Evolutionary conservation across 2,113 vertebrate genomes (phyloP).

Genomic region (Corapipo altera): DNA sequence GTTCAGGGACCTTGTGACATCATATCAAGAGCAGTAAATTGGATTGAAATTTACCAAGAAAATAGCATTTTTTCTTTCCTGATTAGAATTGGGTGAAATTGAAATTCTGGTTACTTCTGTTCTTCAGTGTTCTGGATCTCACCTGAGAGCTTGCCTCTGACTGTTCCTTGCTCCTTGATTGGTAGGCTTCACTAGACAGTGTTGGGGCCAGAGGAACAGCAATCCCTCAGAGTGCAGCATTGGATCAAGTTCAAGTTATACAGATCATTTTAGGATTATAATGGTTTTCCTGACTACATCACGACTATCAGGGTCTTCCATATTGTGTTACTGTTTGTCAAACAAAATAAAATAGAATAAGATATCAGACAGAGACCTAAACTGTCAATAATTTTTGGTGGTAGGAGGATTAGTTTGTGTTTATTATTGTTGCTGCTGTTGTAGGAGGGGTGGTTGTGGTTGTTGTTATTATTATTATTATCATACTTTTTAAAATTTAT

Average conservation of each 20-base stretch:
- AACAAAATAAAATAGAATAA: neutral
- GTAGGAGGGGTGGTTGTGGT: neutral
- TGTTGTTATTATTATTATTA: neutral
- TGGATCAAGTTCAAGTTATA: neutral
- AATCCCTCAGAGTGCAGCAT: neutral
- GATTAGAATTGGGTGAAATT: neutral
- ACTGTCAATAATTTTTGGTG: neutral
- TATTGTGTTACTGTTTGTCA: neutral
- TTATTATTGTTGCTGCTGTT: neutral
- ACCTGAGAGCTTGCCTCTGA: neutral
- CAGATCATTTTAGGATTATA: neutral
- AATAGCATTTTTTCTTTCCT: neutral
- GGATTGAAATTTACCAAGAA: neutral
- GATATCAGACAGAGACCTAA: neutral
- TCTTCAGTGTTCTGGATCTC: neutral
- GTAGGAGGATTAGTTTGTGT: neutral
- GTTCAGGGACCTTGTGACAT: neutral
- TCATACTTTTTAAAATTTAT: neutral
- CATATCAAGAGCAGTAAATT: neutral
- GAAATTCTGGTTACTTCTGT: neutral
- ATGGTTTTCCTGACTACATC: neutral
- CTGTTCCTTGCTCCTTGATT: neutral
- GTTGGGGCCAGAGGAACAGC: neutral
- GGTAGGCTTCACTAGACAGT: neutral
- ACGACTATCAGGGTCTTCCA: neutral